Evolutionary conservation across 2,888 invertebrate genomes (phyloP), one percentile per base, ranked within the genome.

Genomic region (Hypomecis punctinalis): DNA sequence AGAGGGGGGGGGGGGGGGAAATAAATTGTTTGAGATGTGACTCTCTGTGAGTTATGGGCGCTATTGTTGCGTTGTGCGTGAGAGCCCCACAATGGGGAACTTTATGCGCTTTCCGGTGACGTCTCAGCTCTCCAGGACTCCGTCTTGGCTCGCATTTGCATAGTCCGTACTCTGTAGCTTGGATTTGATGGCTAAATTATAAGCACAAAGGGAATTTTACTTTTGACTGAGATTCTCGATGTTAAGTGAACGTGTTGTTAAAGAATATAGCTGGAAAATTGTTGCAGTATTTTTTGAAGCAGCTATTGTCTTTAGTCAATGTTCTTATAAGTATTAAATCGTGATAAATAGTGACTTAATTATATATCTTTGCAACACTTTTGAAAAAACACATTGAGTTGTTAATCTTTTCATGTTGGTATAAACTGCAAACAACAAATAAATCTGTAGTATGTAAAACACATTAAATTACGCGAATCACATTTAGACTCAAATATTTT

Each of bases 11-110:
- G 37, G 39, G 52, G 66, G 63, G 57, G 67, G 54, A 74, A 81
- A 82, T 83, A 81, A 83, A 84, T 84, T 81, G 82, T 84, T 80
- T 77, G 76, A 82, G 81, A 81, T 81, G 80, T 72, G 78, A 76
- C 77, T 78, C 66, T 65, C 67, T 63, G 61, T 79, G 82, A 81
- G 76, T 81, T 78, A 82, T 76, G 74, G 76, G 13, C 56, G 23
- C 60, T 65, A 71, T 67, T 67, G 66, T 67, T 52, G 59, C 48
- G 61, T 56, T 57, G 51, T 56, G 62, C 56, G 49, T 54, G 23
- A 52, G 51, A 46, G 56, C 42, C 52, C 55, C 62, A 61, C 68
- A 66, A 63, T 71, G 66, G 71, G 68, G 66, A 54, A 63, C 67
- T 63, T 61, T 57, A 52, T 47, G 45, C 60, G 63, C 55, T 40